phyloP scores from a whole-genome alignment of 2,797 vertebrate genomes.

The Cercopithecus mitis region DNA sequence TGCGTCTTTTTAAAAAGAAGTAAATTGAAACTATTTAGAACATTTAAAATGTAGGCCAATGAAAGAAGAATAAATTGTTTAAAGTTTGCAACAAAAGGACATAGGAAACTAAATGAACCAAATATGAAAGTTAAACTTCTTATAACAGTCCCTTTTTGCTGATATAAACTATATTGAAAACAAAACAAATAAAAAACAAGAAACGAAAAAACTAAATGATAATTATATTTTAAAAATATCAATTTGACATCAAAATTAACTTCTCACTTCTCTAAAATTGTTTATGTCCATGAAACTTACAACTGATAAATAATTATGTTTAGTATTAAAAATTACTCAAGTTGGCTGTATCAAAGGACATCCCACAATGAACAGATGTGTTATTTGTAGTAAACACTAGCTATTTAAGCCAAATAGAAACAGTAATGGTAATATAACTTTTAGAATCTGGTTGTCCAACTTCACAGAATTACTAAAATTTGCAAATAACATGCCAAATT shows the following conservation, averaged over 20 bases:
- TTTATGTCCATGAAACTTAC: neutral
- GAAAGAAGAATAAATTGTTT: neutral
- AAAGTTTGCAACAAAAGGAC: neutral
- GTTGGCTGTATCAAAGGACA: neutral
- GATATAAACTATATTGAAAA: neutral
- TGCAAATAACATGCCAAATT: neutral
- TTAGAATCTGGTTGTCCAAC: neutral
- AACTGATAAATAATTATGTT: neutral
- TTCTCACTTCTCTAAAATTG: neutral
- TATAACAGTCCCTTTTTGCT: neutral
- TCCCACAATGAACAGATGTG: neutral
- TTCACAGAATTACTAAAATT: neutral
- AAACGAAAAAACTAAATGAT: neutral
- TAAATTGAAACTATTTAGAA: neutral
- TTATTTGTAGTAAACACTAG: neutral
- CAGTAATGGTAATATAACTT: neutral
- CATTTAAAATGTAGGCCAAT: neutral
- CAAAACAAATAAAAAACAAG: neutral
- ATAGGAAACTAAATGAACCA: neutral
- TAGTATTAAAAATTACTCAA: neutral
- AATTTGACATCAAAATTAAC: neutral
- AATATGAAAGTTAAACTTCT: neutral
- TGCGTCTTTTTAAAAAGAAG: no score
- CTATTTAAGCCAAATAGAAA: neutral
- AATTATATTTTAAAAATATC: neutral